A percentile compares a stretch with the other conserved stretches of the same genome.
Evolutionary conservation across 2,797 vertebrate genomes (phyloP).

Genomic region (Oreochromis grahami): DNA sequence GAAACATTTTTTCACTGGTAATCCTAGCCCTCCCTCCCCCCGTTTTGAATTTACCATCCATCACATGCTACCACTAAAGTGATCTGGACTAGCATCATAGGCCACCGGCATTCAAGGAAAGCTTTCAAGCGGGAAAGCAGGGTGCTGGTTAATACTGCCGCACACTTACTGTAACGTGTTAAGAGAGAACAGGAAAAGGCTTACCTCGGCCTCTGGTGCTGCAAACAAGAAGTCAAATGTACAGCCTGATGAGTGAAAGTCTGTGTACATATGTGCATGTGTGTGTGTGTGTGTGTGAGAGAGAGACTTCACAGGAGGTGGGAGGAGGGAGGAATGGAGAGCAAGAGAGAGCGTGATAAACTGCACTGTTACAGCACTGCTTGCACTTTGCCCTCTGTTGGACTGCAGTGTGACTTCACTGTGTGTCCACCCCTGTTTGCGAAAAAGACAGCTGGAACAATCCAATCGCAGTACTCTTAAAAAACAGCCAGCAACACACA

Average conservation of each 20-base stretch:
- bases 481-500: neutral
- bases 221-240: conserved; percentile 12
- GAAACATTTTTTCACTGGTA: conserved; percentile 9
- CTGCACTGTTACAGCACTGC: conserved; percentile 10
- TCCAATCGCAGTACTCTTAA: neutral
- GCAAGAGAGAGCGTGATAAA: conserved; percentile 33
- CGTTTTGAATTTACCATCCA: neutral
- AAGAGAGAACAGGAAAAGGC: neutral
- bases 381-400: conserved; percentile 71
- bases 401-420: conserved; percentile 40
- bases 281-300: conserved; percentile 10
- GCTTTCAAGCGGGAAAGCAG: neutral
- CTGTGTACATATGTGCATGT: conserved; percentile 26
- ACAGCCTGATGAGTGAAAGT: conserved; percentile 46
- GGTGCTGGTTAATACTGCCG: neutral
- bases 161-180: neutral
- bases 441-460: neutral
- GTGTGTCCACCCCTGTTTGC: neutral
- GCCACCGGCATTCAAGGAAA: neutral
- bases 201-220: conserved; percentile 42
- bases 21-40: neutral
- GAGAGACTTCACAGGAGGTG: conserved; percentile 44
- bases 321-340: conserved; percentile 38
- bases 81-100: neutral
- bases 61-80: conserved; percentile 12